Percentiles rank a stretch among this genome's conserved stretches.
Conservation (phyloP, 2,113 vertebrate genomes). For the Ceratotherium simum region DNA sequence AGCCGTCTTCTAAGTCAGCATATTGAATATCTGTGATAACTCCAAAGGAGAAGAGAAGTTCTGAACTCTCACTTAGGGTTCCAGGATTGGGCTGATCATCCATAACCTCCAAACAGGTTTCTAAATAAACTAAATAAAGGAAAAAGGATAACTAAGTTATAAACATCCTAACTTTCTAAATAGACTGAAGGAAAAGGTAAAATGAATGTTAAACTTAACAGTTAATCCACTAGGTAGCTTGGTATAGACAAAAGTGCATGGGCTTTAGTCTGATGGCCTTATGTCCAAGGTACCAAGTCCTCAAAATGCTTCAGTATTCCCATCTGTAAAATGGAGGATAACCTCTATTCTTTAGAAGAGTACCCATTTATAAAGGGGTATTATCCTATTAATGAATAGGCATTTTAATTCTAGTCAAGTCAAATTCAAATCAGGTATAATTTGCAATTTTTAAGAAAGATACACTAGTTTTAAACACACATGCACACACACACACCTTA, state of each 20-base stretch:
- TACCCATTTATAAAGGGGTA: not conserved
- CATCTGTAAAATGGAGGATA: not conserved
- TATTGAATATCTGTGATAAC: slow-evolving; percentile 95
- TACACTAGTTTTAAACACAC: not conserved
- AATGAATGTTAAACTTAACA: not conserved
- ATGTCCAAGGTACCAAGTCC: not conserved
- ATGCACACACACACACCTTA: not conserved
- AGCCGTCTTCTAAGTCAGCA: slow-evolving; percentile 93
- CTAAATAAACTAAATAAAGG: slow-evolving; percentile 51
- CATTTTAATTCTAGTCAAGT: slow-evolving; percentile 30
- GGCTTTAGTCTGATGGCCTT: not conserved
- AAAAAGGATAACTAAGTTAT: slow-evolving; percentile 38
- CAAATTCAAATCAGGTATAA: slow-evolving; percentile 11
- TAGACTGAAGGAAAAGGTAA: slow-evolving; percentile 2
- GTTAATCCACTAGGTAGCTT: not conserved
- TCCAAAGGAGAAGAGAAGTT: slow-evolving; percentile 91
- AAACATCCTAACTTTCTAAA: slow-evolving; percentile 28
- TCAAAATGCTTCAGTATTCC: not conserved
- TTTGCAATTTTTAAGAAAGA: slow-evolving; percentile 42
- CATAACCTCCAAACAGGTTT: slow-evolving; percentile 80
- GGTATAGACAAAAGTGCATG: not conserved
- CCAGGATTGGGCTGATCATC: slow-evolving; percentile 66
- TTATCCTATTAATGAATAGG: not conserved
- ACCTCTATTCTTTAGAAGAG: not conserved
- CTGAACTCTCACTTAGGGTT: slow-evolving; percentile 19